Evolutionary conservation across 2,113 vertebrate species (phyloP).

Genomic region (Cephalopholis sonnerati): DNA sequence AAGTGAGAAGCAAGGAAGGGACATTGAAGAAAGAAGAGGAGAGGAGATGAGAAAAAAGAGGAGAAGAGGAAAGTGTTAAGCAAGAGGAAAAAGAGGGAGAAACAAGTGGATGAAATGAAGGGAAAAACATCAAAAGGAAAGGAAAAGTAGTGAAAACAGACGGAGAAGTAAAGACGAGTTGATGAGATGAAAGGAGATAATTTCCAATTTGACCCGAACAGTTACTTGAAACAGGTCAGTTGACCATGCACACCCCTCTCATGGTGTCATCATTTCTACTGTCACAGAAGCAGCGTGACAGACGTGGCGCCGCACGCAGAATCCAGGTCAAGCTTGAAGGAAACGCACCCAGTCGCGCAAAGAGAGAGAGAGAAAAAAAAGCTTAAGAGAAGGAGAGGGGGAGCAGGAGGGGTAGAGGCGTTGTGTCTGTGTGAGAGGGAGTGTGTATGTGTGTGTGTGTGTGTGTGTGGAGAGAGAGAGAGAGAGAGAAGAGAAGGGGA

Average conservation of each 20-base stretch:
- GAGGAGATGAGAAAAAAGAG: neutral
- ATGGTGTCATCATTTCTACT: constrained; percentile 45
- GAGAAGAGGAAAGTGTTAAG: neutral
- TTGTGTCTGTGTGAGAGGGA: constrained; percentile 51
- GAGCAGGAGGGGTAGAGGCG: constrained; percentile 52
- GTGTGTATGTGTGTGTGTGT: constrained; percentile 11
- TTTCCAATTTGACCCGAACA: constrained; percentile 34
- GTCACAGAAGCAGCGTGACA: constrained; percentile 56
- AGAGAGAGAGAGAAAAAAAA: constrained; percentile 42
- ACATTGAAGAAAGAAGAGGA: neutral
- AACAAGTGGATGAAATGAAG: neutral
- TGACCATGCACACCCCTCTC: constrained; percentile 46
- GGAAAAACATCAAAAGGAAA: neutral
- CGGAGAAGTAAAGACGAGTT: neutral
- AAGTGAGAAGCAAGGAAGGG: constrained; percentile 1
- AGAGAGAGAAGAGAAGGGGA: constrained; percentile 23
- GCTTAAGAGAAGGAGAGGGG: constrained; percentile 63
- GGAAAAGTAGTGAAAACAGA: neutral
- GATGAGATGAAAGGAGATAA: constrained; percentile 6
- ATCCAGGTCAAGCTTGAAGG: constrained; percentile 82
- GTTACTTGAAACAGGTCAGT: constrained; percentile 64
- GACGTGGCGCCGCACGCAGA: constrained; percentile 51
- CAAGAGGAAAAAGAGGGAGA: neutral
- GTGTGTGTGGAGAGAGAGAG: neutral
- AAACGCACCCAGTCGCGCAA: constrained; percentile 62